Percentiles rank a stretch among this genome's conserved stretches.
These are phyloP conservation scores for Atrichornis clamosus DNA, from an alignment of 2,113 vertebrate genomes.

Conservation along the genomic window DNA sequence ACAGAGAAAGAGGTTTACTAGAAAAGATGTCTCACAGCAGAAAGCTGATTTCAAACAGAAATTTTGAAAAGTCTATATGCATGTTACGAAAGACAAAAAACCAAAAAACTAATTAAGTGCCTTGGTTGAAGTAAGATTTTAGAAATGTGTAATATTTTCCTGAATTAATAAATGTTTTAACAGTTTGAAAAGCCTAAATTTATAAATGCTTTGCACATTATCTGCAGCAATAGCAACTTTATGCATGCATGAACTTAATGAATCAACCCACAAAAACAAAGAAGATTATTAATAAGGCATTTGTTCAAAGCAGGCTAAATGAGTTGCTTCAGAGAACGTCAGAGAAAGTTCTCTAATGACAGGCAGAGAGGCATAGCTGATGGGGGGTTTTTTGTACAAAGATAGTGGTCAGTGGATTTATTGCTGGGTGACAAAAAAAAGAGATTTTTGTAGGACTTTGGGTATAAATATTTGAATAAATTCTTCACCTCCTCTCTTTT, in stretches of 20 bases:
- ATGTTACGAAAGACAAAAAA: background rate
- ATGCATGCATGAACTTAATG: constrained; percentile 50
- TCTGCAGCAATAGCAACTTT: constrained; percentile 41
- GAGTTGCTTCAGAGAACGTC: background rate
- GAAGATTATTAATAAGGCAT: constrained; percentile 36
- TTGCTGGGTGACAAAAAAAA: background rate
- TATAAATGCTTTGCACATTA: background rate
- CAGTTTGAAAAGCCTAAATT: background rate
- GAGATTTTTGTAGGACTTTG: background rate
- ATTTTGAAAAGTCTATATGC: background rate
- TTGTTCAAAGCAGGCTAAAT: constrained; percentile 35
- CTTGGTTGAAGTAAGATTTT: background rate
- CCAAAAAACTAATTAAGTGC: background rate
- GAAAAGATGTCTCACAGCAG: background rate
- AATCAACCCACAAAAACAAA: constrained; percentile 36
- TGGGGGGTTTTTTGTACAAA: background rate
- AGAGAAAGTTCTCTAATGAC: background rate
- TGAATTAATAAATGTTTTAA: constrained; percentile 13
- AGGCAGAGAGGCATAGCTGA: background rate
- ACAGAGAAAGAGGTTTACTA: background rate
- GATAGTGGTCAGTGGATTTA: background rate
- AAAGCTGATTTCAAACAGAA: background rate
- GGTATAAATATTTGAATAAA: background rate
- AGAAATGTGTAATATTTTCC: background rate
- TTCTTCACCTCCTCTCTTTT: background rate